Base-by-base conservation (phyloP, 2,888 invertebrate species). In the Drosophila peninsularis region DNA sequence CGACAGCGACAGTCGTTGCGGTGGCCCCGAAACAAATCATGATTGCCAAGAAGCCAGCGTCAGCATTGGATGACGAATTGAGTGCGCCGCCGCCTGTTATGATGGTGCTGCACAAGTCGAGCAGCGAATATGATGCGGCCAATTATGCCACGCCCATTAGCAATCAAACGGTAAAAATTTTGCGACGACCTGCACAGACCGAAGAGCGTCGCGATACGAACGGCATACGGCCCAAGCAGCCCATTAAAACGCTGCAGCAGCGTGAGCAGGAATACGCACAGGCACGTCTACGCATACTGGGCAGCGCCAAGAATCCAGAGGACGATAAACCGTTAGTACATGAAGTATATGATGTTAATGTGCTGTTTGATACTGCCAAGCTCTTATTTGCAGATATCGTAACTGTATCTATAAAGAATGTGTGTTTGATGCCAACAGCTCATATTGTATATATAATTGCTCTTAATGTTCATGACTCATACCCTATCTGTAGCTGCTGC, bases 181-280 rank as follows among this genome's bases (percentile, higher is more conserved):
- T 97, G 70, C 96, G 96, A 90, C 93, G 96, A 75, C 96, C 96
- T 1, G 93, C 94, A n/a, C 93, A 93, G 79, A 92, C 94, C 83
- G 93, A 95, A 91, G 93, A 94, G 49, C 93, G 94, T 30, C 95
- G 95, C 84, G 85, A 89, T 54, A 95, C 95, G 41, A 96, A 96
- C 83, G 85, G 80, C 13, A 92, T 94, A 52, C 96, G 95, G 82
- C 94, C 94, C 50, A 93, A 93, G 82, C 95, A 96, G 80, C 97
- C 96, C 42, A 96, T 97, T 64, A 97, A 97, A 92, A 96, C 97
- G 47, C 93, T 97, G 49, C 95, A 96, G 93, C 97, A 98, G 94
- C 94, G 98, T 84, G 98, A 98, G 92, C 97, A 97, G 90, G 98
- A 98, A 90, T 98, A 98, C 91, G 98, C 98, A 14, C 96, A 98